These are phyloP conservation scores for Pemphredon lugubris DNA, from an alignment of 2,888 invertebrate species.

Conservation along the genomic window DNA sequence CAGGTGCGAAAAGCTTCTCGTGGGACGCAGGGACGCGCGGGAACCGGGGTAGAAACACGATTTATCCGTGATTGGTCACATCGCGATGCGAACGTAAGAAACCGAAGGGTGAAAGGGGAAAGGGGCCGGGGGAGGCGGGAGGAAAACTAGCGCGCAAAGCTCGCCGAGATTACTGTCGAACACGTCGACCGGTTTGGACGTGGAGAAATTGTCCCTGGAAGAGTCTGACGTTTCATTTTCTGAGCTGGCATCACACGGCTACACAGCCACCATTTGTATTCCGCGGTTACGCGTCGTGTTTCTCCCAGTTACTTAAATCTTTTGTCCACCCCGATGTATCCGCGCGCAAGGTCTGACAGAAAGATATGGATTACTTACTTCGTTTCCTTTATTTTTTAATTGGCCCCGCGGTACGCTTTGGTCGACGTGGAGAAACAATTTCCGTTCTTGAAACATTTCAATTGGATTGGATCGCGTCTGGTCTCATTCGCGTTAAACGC, in stretches of 20 bases:
- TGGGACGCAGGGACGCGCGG: no score
- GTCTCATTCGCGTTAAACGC: no score
- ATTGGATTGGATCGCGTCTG: no score
- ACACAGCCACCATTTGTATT: conserved; percentile 47
- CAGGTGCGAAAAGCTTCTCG: no score
- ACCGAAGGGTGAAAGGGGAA: background rate
- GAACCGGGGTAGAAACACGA: conserved; percentile 52
- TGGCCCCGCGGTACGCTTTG: no score
- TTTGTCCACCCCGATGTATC: background rate
- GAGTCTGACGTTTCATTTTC: conserved; percentile 64
- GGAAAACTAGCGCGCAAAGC: conserved; percentile 43
- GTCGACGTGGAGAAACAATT: no score
- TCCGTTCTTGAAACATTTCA: no score
- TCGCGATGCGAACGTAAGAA: conserved; percentile 25
- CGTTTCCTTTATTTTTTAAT: no score
- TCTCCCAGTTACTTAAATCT: conserved; percentile 32
- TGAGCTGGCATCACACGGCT: conserved; percentile 34
- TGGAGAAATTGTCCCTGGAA: conserved; percentile 61
- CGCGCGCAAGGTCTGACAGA: no score
- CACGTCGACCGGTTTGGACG: conserved; percentile 59
- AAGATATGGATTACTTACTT: no score
- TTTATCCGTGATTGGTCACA: conserved; percentile 56
- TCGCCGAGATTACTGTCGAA: conserved; percentile 65
- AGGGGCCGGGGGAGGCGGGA: background rate
- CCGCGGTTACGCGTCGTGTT: conserved; percentile 21